Base-by-base conservation (phyloP, 2,113 vertebrate species). In the Cyanistes caeruleus region DNA sequence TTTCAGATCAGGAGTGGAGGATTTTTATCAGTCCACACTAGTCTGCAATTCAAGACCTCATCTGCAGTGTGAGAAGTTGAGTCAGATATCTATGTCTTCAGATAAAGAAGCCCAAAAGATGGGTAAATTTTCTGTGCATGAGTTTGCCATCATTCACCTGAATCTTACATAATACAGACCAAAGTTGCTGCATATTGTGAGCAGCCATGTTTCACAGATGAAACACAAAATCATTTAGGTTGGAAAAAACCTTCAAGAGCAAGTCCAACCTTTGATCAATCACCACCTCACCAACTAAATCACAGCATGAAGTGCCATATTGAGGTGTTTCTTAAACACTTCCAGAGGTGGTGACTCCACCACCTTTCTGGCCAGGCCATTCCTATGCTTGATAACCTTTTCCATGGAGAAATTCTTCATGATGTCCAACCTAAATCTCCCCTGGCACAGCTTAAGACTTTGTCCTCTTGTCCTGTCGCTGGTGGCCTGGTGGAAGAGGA, bases 61-160 rank as follows among this genome's bases (percentile, higher is more conserved):
- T 27, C 37, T 25, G 20, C 30, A 82, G n/a, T 14, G 25, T 5
- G 4, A 83, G 28, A 69, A 73, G 33, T 16, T 12, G 21, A 39
- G 7, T 31, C 21, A 60, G 19, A 44, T 25, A 30, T 31, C 22
- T 48, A 7, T 13, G 23, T 18, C 4, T 63, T 15, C 74, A 88
- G 15, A 48, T 18, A 55, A 64, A 93, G 11, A 28, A 75, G 22
- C 11, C 43, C 31, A 43, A 81, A 81, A 81, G 23, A 74, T 4
- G 3, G 28, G 20, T 28, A 79, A 9, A 15, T 68, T 56, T 70
- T 72, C 52, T 21, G 13, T 28, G 44, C 41, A 49, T 0, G 0
- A 37, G 18, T 85, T 44, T 70, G 41, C 77, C 52, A 11, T 22
- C 15, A 31, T 37, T 31, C 23, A 85, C 37, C 41, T 76, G 11